Conservation (phyloP, 2,113 vertebrate genomes). For the Nerophis lumbriciformis region DNA sequence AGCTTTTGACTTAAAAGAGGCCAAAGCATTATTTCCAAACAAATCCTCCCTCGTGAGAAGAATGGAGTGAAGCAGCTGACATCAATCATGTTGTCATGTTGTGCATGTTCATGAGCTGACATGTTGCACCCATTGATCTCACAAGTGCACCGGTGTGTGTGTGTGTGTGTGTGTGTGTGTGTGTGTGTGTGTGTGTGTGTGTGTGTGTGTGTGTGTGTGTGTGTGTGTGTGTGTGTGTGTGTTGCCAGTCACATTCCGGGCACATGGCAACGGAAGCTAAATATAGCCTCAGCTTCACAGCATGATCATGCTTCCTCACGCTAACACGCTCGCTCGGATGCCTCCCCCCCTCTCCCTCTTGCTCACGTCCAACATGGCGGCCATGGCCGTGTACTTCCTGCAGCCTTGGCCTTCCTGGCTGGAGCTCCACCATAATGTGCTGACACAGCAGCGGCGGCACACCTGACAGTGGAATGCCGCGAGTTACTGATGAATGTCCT, state of each 20-base stretch:
- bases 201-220: background rate
- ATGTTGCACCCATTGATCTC: background rate
- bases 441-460: too few relatives aligned
- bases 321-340: background rate
- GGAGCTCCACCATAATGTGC: too few relatives aligned
- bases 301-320: conserved; percentile 57
- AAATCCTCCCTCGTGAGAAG: too few relatives aligned
- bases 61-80: too few relatives aligned
- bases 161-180: background rate
- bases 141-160: conserved; percentile 5
- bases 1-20: too few relatives aligned
- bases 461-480: too few relatives aligned
- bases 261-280: conserved; percentile 76
- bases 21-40: too few relatives aligned
- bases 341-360: background rate
- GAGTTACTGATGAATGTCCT: too few relatives aligned
- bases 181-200: conserved; percentile 20
- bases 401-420: too few relatives aligned
- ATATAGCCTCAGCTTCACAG: conserved; percentile 66
- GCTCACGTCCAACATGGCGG: too few relatives aligned
- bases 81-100: background rate
- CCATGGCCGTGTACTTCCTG: too few relatives aligned
- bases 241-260: conserved; percentile 55
- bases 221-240: conserved; percentile 20
- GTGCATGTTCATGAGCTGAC: conserved; percentile 5